phyloP scores from a whole-genome alignment of 2,113 vertebrate genomes.

The Conger conger region DNA sequence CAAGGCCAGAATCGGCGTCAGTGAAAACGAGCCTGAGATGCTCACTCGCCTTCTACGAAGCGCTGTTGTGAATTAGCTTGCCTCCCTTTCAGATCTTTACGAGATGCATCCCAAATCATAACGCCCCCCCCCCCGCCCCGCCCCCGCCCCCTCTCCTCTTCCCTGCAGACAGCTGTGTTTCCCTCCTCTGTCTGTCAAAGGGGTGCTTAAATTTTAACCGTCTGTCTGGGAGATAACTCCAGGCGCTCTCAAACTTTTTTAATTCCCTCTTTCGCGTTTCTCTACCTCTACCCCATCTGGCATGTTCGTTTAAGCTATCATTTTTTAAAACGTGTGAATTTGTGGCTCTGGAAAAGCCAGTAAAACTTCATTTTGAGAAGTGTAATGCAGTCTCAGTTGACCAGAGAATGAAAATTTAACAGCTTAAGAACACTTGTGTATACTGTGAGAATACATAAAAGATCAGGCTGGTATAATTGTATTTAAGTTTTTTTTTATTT shows the following conservation, averaged over 20 bases:
- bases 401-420: too few relatives aligned
- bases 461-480: too few relatives aligned
- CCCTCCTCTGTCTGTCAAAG: conserved; percentile 42
- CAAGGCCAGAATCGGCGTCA: neutral
- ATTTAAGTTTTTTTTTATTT: too few relatives aligned
- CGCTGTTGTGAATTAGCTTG: neutral
- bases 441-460: too few relatives aligned
- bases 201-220: conserved; percentile 45
- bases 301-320: neutral
- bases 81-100: neutral
- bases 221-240: conserved; percentile 34
- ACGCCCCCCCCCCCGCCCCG: too few relatives aligned
- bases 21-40: neutral
- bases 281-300: neutral
- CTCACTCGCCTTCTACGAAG: neutral
- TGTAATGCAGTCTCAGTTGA: neutral
- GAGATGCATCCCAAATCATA: neutral
- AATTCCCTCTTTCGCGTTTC: neutral
- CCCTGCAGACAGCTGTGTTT: conserved; percentile 37
- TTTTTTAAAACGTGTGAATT: neutral
- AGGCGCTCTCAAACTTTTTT: conserved; percentile 30
- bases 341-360: neutral
- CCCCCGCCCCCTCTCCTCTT: neutral
- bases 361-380: neutral
- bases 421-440: too few relatives aligned